Conservation (phyloP, 2,797 vertebrate genomes). For the Petrocephalus schoutedeni region DNA sequence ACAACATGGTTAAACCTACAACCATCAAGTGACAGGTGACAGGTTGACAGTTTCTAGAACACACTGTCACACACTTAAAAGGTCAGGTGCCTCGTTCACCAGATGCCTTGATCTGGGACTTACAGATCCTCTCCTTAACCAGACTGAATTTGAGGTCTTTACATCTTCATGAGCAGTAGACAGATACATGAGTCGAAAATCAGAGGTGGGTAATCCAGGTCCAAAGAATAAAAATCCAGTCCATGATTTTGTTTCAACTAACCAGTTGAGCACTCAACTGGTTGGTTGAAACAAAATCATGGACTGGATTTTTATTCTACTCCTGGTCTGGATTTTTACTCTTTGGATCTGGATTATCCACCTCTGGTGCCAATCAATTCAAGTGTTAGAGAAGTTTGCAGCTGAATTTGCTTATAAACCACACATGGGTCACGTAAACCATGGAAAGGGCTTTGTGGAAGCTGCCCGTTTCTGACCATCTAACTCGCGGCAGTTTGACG, state of each 20-base stretch:
- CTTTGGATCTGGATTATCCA: too few species aligned
- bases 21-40: too few species aligned
- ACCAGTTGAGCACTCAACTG: too few species aligned
- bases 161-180: neutral
- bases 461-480: neutral
- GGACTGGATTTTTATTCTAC: too few species aligned
- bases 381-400: neutral
- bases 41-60: too few species aligned
- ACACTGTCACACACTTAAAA: too few species aligned
- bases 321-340: too few species aligned
- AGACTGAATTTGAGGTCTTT: neutral
- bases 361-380: neutral
- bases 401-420: neutral
- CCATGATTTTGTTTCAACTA: too few species aligned
- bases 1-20: too few species aligned
- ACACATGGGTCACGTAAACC: neutral
- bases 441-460: neutral
- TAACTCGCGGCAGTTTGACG: neutral
- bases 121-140: neutral
- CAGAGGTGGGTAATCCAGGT: too few species aligned
- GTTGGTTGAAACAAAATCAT: too few species aligned
- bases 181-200: neutral
- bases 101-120: neutral
- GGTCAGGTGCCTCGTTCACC: neutral
- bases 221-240: too few species aligned